Evolutionary conservation across 2,797 vertebrate genomes (phyloP).

Genomic region (Acipenser oxyrinchus): DNA sequence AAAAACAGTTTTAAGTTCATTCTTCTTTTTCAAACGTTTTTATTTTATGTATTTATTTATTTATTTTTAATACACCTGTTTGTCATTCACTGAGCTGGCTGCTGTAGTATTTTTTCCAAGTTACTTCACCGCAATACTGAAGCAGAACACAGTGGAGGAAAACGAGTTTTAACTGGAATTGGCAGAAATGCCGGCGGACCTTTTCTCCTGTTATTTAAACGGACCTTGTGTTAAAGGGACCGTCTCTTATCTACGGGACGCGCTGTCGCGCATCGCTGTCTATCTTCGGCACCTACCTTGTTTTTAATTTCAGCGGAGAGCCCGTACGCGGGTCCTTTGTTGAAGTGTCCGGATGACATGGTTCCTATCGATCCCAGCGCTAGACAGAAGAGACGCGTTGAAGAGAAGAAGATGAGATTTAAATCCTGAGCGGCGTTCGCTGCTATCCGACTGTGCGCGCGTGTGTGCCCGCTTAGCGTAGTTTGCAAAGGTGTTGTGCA

Average conservation of each 20-base stretch:
- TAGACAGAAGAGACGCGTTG: constrained; percentile 28
- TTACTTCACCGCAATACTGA: not conserved
- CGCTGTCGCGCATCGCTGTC: not conserved
- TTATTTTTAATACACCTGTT: too few relatives aligned
- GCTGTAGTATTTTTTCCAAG: too few relatives aligned
- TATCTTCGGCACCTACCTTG: constrained; percentile 59
- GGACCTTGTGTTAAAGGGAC: too few relatives aligned
- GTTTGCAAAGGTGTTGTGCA: constrained; percentile 50
- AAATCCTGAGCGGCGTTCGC: constrained; percentile 5
- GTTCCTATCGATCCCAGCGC: not conserved
- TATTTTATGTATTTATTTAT: too few relatives aligned
- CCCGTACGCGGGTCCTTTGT: constrained; percentile 81
- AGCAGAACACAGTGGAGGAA: not conserved
- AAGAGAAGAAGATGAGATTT: constrained; percentile 23
- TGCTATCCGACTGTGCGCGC: constrained; percentile 13
- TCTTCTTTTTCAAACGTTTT: too few relatives aligned
- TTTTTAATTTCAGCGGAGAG: constrained; percentile 86
- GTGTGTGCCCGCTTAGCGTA: constrained; percentile 22
- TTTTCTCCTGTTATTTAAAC: not conserved
- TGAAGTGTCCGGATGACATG: constrained; percentile 78
- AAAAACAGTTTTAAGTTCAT: too few relatives aligned
- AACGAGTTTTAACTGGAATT: not conserved
- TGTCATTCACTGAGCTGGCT: too few relatives aligned
- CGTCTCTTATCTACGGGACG: too few relatives aligned
- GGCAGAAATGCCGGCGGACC: not conserved